Evolutionary conservation across 2,113 vertebrate species (phyloP).

Genomic region (Ahaetulla prasina): DNA sequence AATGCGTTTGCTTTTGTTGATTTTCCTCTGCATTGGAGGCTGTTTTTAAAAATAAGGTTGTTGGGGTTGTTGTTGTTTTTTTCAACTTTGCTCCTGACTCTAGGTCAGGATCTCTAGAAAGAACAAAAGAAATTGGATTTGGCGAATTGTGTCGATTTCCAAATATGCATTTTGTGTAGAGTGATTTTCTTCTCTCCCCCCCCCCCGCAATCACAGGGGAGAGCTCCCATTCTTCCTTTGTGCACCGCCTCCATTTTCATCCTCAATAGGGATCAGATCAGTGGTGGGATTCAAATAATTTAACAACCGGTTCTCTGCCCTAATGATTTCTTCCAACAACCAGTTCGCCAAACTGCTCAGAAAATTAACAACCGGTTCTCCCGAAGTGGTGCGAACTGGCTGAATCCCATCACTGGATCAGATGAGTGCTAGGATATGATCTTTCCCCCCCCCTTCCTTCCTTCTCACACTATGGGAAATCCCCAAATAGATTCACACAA

Average conservation of each 20-base stretch:
- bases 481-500: background rate
- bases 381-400: no score
- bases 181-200: background rate
- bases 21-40: background rate
- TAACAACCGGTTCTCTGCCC: no score
- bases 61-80: no score
- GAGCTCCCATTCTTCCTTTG: background rate
- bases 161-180: background rate
- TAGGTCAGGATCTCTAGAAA: background rate
- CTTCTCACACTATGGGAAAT: background rate
- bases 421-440: background rate
- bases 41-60: background rate
- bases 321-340: no score
- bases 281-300: background rate
- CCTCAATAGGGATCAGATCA: background rate
- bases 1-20: background rate
- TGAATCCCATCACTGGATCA: no score
- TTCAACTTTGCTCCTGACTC: background rate
- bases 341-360: no score
- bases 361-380: no score
- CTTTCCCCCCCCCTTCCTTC: background rate
- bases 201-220: background rate
- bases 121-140: background rate
- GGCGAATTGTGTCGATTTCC: background rate
- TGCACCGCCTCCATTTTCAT: background rate